Evolutionary conservation across 2,113 vertebrate species (phyloP).

Genomic region (Martes martes): DNA sequence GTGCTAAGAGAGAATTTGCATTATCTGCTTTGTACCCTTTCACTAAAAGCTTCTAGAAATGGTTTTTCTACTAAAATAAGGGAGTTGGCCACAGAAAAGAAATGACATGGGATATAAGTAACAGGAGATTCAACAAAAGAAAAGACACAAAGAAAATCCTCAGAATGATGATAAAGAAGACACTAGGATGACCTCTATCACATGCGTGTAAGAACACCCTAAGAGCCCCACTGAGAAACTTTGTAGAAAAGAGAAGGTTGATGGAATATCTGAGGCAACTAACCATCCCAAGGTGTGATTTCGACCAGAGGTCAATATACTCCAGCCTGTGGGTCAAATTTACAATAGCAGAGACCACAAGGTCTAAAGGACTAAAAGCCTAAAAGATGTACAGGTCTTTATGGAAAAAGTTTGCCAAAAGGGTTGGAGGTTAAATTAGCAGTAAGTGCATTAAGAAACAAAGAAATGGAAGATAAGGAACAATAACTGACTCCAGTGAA

Average conservation of each 20-base stretch:
- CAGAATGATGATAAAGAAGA: neutral
- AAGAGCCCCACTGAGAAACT: neutral
- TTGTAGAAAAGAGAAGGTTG: neutral
- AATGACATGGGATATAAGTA: neutral
- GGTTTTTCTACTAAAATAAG: neutral
- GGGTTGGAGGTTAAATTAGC: neutral
- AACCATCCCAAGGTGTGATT: neutral
- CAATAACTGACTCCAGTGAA: neutral
- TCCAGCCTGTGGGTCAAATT: neutral
- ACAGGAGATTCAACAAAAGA: neutral
- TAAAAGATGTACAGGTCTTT: neutral
- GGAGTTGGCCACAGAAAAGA: neutral
- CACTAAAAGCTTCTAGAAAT: neutral
- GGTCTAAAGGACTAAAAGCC: neutral
- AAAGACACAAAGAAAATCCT: neutral
- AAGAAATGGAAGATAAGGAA: neutral
- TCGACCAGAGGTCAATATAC: neutral
- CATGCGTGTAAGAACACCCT: neutral
- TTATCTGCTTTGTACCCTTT: neutral
- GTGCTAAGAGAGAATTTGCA: neutral
- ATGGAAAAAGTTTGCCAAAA: neutral
- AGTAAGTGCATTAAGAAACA: neutral
- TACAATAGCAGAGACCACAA: neutral
- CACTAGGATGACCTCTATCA: neutral
- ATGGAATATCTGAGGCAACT: neutral